Evolutionary conservation across 2,797 vertebrate species (phyloP).

Genomic region (Myotis myotis): DNA sequence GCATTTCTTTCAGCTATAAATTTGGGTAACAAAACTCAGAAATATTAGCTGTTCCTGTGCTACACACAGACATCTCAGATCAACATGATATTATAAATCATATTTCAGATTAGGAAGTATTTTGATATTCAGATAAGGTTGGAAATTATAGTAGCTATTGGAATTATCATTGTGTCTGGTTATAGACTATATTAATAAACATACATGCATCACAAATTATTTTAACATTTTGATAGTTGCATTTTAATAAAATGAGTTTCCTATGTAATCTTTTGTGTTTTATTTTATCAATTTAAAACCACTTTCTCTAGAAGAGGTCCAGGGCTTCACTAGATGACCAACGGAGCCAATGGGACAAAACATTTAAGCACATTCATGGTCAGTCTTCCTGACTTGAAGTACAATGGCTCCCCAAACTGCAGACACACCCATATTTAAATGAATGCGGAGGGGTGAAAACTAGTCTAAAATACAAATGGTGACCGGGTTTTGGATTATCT

Average conservation of each 20-base stretch:
- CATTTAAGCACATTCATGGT: not conserved
- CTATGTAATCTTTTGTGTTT: not conserved
- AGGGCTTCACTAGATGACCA: not conserved
- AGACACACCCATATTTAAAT: not conserved
- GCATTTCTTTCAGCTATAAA: not conserved
- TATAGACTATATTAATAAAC: not conserved
- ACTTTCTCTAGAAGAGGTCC: not conserved
- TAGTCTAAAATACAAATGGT: not conserved
- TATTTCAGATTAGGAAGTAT: not conserved
- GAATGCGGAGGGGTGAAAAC: not conserved
- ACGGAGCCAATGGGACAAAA: not conserved
- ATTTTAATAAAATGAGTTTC: not conserved
- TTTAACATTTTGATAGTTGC: not conserved
- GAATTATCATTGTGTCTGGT: not conserved
- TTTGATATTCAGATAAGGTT: not conserved
- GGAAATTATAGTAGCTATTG: not conserved
- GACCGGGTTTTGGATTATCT: not conserved
- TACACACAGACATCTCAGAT: not conserved
- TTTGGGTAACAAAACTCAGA: not conserved
- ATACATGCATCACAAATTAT: not conserved
- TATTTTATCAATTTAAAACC: not conserved
- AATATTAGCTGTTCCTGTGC: not conserved
- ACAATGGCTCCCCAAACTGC: not conserved
- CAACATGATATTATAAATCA: not conserved
- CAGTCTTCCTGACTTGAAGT: not conserved